These are phyloP conservation scores for Trimorus sp. DNA, from an alignment of 2,888 invertebrate genomes.

Conservation along the genomic window DNA sequence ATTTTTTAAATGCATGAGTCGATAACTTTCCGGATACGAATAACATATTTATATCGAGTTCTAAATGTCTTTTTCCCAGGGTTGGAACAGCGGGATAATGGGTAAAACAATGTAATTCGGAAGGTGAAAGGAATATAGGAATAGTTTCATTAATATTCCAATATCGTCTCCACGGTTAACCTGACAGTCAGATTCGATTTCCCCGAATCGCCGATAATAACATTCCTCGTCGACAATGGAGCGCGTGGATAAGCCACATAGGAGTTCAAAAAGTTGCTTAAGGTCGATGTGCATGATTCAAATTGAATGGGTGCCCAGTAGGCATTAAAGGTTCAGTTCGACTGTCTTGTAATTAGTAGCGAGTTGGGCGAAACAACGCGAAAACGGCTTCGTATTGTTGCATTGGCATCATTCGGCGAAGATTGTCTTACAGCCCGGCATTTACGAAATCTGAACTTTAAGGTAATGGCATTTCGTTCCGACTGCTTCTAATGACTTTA, in stretches of 20 bases:
- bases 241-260: slow-evolving; percentile 25
- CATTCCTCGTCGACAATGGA: slow-evolving; percentile 52
- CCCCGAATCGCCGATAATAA: slow-evolving; percentile 46
- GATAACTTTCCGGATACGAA: too few species aligned
- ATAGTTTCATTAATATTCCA: slow-evolving; percentile 59
- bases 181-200: slow-evolving; percentile 50
- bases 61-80: too few species aligned
- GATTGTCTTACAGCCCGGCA: neutral
- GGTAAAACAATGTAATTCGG: slow-evolving; percentile 13
- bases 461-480: slow-evolving; percentile 4
- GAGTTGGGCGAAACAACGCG: slow-evolving; percentile 38
- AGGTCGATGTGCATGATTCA: slow-evolving; percentile 37
- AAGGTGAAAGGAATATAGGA: slow-evolving; percentile 35
- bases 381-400: slow-evolving; percentile 19
- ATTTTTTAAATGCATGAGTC: too few species aligned
- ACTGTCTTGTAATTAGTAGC: slow-evolving; percentile 32
- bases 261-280: slow-evolving; percentile 45
- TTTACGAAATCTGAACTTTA: neutral
- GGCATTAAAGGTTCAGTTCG: slow-evolving; percentile 25
- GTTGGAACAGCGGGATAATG: too few species aligned
- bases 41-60: too few species aligned
- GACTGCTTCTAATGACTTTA: slow-evolving; percentile 19
- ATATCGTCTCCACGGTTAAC: slow-evolving; percentile 42
- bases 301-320: slow-evolving; percentile 30
- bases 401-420: neutral